Evolutionary conservation across 2,113 vertebrate species (phyloP).

Genomic region (Crotalus viridis): DNA sequence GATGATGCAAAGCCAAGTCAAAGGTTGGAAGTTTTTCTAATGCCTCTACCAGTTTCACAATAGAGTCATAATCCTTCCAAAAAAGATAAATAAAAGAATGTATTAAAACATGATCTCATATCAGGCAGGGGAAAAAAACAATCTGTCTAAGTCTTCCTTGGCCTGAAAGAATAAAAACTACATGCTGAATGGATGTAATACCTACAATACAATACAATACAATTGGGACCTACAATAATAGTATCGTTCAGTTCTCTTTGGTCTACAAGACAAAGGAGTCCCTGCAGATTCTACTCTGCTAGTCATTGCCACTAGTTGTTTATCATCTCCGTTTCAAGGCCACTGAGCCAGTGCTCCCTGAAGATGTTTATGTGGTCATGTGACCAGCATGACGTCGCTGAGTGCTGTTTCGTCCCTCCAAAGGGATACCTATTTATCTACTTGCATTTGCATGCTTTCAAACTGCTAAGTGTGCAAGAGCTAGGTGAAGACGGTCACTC

Average conservation of each 20-base stretch:
- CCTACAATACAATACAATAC: not conserved
- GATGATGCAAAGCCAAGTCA: constrained; percentile 89
- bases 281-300: not conserved
- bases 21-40: constrained; percentile 96
- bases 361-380: not conserved
- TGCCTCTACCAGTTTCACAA: constrained; percentile 94
- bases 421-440: not conserved
- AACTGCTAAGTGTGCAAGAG: not conserved
- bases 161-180: not conserved
- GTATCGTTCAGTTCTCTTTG: not conserved
- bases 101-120: constrained; percentile 30
- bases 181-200: not conserved
- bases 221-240: not conserved
- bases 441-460: not conserved
- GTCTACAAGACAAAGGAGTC: not conserved
- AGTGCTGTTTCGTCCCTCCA: not conserved
- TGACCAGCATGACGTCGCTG: not conserved
- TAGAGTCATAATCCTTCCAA: constrained; percentile 92
- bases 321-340: not conserved
- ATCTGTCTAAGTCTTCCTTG: not conserved
- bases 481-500: not conserved
- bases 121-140: constrained; percentile 28
- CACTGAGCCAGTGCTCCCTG: not conserved
- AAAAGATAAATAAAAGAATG: constrained; percentile 40
- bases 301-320: not conserved